Percentiles rank a stretch among this genome's conserved stretches.
These are phyloP conservation scores for Thalpophila matura DNA, from an alignment of 2,888 invertebrate species.

Conservation along the genomic window DNA sequence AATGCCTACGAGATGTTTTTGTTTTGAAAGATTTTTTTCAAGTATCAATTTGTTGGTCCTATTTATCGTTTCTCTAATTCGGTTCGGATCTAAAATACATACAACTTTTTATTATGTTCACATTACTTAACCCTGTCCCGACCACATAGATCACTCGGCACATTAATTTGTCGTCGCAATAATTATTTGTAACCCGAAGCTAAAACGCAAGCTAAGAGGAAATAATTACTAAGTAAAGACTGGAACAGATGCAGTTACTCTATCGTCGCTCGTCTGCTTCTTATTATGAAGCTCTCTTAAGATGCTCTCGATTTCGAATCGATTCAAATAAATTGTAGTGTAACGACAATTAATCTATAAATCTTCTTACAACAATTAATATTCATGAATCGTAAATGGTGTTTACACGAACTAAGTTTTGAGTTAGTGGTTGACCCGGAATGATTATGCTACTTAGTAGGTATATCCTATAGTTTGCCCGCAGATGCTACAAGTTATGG, in stretches of 20 bases:
- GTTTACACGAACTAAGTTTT: slow-evolving; percentile 18
- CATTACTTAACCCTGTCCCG: too few species aligned
- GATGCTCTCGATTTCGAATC: not conserved
- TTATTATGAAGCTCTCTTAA: not conserved
- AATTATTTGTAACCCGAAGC: too few species aligned
- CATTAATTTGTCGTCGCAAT: too few species aligned
- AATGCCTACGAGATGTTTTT: too few species aligned
- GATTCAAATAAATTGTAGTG: slow-evolving; percentile 5
- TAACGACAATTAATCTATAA: too few species aligned
- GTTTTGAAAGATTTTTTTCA: too few species aligned
- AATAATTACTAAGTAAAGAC: slow-evolving; percentile 1
- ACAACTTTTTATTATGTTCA: not conserved
- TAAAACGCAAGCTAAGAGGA: not conserved
- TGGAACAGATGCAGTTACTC: slow-evolving; percentile 2
- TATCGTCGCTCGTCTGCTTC: not conserved
- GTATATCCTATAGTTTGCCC: not conserved
- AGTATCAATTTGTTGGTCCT: too few species aligned
- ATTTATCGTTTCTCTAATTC: not conserved
- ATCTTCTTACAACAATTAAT: slow-evolving; percentile 7
- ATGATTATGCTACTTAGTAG: slow-evolving; percentile 5
- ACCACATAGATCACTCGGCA: too few species aligned
- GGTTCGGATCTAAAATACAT: not conserved
- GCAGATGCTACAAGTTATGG: not conserved
- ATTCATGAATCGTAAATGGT: slow-evolving; percentile 33
- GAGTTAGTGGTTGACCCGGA: slow-evolving; percentile 5